phyloP scores from a whole-genome alignment of 1,140 invertebrate species.

The Trichonephila clavipes region DNA sequence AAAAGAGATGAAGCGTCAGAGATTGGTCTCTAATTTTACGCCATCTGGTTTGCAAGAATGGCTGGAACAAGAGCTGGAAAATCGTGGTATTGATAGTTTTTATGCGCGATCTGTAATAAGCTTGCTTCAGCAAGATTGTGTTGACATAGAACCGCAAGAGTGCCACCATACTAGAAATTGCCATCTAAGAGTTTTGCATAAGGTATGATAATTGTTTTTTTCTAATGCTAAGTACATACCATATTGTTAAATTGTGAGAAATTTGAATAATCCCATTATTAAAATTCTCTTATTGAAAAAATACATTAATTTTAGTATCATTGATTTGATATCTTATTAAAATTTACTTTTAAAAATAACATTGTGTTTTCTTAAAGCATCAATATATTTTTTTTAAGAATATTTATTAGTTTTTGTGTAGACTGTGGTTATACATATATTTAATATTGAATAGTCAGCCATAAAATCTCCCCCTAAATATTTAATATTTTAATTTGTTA shows the following conservation, averaged over 20 bases:
- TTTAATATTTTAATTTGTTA: no score
- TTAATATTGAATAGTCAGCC: no score
- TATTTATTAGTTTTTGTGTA: no score
- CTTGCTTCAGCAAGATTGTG: conserved; percentile 81
- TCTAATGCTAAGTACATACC: neutral
- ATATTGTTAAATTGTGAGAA: no score
- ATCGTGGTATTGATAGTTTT: conserved; percentile 84
- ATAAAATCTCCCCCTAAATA: no score
- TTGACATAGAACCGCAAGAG: conserved; percentile 77
- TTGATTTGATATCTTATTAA: neutral
- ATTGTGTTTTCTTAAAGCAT: no score
- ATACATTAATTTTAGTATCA: neutral
- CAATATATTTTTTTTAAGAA: no score
- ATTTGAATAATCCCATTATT: no score
- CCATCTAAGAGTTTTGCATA: conserved; percentile 1
- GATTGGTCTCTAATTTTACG: conserved; percentile 45
- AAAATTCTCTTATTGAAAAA: no score
- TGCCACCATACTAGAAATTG: conserved; percentile 17
- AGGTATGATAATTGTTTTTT: neutral
- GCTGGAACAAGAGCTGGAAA: conserved; percentile 84
- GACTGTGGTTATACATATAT: no score
- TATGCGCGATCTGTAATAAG: conserved; percentile 85
- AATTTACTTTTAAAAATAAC: no score
- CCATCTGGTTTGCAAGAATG: conserved; percentile 83
- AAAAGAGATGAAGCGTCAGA: conserved; percentile 51